Conservation (phyloP, 64 coral and sea anemone genomes). For the Actinia tenebrosa region DNA sequence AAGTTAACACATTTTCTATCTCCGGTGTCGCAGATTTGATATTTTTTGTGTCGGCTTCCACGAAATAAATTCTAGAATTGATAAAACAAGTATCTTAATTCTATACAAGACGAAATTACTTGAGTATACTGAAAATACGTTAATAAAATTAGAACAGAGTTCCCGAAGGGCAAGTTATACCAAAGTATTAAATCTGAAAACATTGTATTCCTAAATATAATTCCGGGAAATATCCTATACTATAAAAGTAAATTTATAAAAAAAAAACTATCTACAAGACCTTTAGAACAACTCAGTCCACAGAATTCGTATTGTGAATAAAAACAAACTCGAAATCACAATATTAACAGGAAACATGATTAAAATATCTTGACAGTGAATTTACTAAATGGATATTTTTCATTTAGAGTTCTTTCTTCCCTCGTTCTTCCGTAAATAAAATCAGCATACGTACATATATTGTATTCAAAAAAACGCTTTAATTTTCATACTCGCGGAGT, state of each 20-base stretch:
- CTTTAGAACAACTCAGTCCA: not conserved
- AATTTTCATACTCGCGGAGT: not conserved
- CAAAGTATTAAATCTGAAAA: not conserved
- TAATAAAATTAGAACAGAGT: not conserved
- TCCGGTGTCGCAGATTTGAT: not conserved
- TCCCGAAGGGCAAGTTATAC: not conserved
- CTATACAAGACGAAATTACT: not conserved
- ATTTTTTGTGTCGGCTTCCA: not conserved
- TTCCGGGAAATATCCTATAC: not conserved
- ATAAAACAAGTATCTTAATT: not conserved
- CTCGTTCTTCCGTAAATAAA: slow-evolving; percentile 7
- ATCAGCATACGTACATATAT: not conserved
- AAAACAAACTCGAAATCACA: not conserved
- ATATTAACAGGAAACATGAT: not conserved
- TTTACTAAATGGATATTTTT: not conserved
- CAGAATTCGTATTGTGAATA: not conserved
- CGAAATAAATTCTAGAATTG: not conserved
- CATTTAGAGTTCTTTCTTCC: not conserved
- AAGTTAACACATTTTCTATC: not conserved
- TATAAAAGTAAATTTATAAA: not conserved
- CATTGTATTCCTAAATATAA: no score
- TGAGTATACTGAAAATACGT: not conserved
- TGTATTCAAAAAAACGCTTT: not conserved
- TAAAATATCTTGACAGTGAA: not conserved
- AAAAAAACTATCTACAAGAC: not conserved